Evolutionary conservation across 2,113 vertebrate genomes (phyloP).

Genomic region (Paradisaea rubra): DNA sequence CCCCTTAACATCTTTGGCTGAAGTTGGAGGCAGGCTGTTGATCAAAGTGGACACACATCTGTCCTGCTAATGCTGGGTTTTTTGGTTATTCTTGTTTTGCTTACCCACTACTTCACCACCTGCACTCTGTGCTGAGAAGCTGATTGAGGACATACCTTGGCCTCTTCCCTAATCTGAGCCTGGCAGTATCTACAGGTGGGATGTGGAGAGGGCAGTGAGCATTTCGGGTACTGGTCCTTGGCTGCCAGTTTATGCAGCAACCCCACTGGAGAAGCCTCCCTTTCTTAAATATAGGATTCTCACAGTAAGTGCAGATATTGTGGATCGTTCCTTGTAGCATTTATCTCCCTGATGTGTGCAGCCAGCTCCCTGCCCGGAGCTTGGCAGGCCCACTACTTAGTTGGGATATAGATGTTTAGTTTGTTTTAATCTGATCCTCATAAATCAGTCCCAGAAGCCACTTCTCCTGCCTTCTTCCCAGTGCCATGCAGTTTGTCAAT

Average conservation of each 20-base stretch:
- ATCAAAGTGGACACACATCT: not conserved
- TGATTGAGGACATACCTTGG: not conserved
- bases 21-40: not conserved
- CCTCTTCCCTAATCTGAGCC: not conserved
- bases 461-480: not conserved
- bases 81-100: not conserved
- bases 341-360: not conserved
- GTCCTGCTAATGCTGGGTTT: not conserved
- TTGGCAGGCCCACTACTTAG: not conserved
- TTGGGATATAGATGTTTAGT: not conserved
- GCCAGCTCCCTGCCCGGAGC: not conserved
- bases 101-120: not conserved
- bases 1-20: fast-evolving
- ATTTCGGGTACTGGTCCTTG: not conserved
- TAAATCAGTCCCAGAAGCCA: not conserved
- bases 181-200: not conserved
- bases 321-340: not conserved
- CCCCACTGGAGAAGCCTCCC: not conserved
- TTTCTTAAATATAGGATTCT: not conserved
- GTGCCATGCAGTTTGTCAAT: not conserved
- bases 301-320: not conserved
- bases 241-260: not conserved
- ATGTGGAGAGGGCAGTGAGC: not conserved
- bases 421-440: not conserved
- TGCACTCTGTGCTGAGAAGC: not conserved